phyloP scores from a whole-genome alignment of 2,113 vertebrate species.

The Ceuthmochares aereus region DNA sequence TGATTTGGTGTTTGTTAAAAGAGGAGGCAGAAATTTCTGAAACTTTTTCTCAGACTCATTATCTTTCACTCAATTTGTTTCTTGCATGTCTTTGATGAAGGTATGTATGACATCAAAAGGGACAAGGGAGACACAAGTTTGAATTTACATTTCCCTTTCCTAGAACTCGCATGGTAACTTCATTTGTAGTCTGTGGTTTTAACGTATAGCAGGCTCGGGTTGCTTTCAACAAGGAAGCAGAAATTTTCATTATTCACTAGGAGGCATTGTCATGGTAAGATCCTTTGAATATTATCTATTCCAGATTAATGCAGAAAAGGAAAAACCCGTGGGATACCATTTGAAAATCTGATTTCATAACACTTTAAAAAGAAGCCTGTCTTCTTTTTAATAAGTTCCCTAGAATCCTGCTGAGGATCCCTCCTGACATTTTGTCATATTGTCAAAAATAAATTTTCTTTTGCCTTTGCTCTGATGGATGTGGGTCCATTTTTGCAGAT shows the following conservation, averaged over 20 bases:
- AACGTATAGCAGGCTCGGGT: constrained; percentile 5
- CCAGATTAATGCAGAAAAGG: constrained; percentile 60
- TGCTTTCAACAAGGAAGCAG: constrained; percentile 35
- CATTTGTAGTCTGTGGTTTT: constrained; percentile 11
- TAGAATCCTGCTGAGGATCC: constrained; percentile 11
- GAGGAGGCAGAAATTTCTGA: constrained; percentile 27
- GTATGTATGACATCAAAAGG: neutral
- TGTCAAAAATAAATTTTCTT: constrained; percentile 59
- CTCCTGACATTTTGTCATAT: constrained; percentile 34
- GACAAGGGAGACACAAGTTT: neutral
- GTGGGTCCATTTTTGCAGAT: constrained; percentile 24
- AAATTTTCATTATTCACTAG: constrained; percentile 51
- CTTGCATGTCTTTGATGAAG: neutral
- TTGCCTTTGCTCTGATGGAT: constrained; percentile 16
- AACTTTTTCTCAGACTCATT: constrained; percentile 1
- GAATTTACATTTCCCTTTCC: constrained; percentile 17
- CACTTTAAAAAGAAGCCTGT: constrained; percentile 50
- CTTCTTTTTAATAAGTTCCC: constrained; percentile 49
- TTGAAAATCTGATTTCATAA: constrained; percentile 69
- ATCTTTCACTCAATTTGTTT: neutral
- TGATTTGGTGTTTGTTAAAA: constrained; percentile 27
- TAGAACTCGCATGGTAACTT: neutral
- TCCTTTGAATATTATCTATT: constrained; percentile 72
- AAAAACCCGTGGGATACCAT: constrained; percentile 64
- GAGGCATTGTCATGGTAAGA: constrained; percentile 57